Evolutionary conservation across 2,797 vertebrate genomes (phyloP).

Genomic region (Enteromius argenteus): DNA sequence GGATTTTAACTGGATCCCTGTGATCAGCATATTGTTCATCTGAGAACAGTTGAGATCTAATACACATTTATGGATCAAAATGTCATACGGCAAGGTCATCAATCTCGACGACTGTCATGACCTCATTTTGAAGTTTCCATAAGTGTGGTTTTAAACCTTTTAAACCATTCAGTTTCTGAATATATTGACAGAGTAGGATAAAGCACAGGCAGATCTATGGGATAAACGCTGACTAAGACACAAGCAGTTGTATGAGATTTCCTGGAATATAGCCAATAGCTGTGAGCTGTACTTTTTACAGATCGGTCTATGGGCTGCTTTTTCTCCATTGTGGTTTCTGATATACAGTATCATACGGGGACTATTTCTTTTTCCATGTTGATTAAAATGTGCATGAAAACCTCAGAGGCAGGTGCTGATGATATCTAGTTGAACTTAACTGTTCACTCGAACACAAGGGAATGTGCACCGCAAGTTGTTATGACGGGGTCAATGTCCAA

Average conservation of each 20-base stretch:
- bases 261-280: slow-evolving; percentile 31
- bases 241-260: slow-evolving; percentile 13
- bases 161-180: not conserved
- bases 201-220: slow-evolving; percentile 1
- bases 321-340: slow-evolving; percentile 19
- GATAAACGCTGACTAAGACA: slow-evolving; percentile 28
- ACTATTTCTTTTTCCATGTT: slow-evolving; percentile 19
- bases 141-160: not conserved
- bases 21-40: slow-evolving; percentile 68
- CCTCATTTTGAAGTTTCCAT: not conserved
- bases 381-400: slow-evolving; percentile 37
- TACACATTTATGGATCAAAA: slow-evolving; percentile 31
- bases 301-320: slow-evolving; percentile 38
- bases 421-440: slow-evolving; percentile 27
- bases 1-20: slow-evolving; percentile 62
- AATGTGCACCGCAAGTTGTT: not conserved
- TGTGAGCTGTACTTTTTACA: slow-evolving; percentile 45
- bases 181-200: not conserved
- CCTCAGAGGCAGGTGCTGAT: slow-evolving; percentile 41
- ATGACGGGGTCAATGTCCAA: not conserved
- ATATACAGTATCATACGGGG: slow-evolving; percentile 25
- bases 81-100: not conserved
- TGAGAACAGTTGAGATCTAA: slow-evolving; percentile 53
- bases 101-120: not conserved
- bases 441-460: not conserved